Evolutionary conservation across 2,888 invertebrate species (phyloP).

Genomic region (Patella ulyssiponensis): DNA sequence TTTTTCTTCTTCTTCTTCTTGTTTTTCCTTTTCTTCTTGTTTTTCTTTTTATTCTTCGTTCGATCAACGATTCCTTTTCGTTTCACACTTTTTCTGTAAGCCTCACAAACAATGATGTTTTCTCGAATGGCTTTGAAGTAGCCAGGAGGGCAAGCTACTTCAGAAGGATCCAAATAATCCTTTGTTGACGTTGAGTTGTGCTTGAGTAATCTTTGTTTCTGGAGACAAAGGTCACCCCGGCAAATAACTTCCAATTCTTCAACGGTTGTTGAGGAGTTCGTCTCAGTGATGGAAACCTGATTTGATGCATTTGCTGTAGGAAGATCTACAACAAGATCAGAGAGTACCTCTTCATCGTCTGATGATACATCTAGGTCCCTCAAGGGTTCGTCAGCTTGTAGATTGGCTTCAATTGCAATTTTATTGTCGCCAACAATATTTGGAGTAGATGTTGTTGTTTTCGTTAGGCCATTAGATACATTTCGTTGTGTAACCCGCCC

Average conservation of each 20-base stretch:
- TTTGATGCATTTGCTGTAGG: not conserved
- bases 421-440: not conserved
- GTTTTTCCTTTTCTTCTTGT: not conserved
- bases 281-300: not conserved
- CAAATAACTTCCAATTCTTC: slow-evolving; percentile 15
- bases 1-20: not conserved
- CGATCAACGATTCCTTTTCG: not conserved
- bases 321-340: not conserved
- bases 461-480: not conserved
- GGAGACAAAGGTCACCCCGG: slow-evolving; percentile 25
- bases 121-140: slow-evolving; percentile 17
- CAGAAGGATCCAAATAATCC: slow-evolving; percentile 3
- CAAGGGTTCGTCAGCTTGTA: not conserved
- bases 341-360: not conserved
- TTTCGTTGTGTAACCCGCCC: not conserved
- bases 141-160: slow-evolving; percentile 18
- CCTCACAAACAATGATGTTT: slow-evolving; percentile 17
- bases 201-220: slow-evolving; percentile 14
- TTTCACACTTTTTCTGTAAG: slow-evolving; percentile 13
- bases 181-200: not conserved
- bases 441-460: not conserved
- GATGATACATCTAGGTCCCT: not conserved
- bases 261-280: not conserved
- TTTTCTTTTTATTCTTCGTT: slow-evolving; percentile 1
- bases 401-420: too few species aligned